A percentile compares a stretch with the other conserved stretches of the same genome.
Conservation (phyloP, 2,888 invertebrate species). For the Eurois occulta region DNA sequence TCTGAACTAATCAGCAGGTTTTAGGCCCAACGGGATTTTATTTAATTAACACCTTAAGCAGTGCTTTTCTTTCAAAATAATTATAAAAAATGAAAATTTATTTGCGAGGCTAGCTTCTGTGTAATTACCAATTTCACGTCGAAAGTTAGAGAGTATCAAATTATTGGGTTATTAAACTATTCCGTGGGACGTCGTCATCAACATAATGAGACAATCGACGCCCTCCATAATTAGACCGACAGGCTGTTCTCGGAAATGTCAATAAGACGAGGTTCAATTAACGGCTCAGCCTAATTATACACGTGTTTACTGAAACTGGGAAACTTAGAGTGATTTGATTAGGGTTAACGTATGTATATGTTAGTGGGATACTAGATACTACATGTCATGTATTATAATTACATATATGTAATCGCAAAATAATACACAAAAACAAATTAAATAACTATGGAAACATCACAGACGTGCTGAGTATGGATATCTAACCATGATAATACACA, state of each 20-base stretch:
- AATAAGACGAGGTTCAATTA: constrained; percentile 14
- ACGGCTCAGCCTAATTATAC: constrained; percentile 5
- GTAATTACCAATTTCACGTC: not conserved
- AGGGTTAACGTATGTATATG: not conserved
- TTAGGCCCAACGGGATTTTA: not conserved
- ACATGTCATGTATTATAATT: not conserved
- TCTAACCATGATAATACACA: not conserved
- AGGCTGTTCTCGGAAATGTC: constrained; percentile 8
- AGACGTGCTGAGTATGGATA: not conserved
- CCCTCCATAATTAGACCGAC: not conserved
- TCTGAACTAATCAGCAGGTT: not conserved
- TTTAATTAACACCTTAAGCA: not conserved
- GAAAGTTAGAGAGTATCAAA: not conserved
- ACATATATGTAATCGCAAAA: not conserved
- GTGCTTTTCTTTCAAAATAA: not conserved
- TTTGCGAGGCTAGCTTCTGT: not conserved
- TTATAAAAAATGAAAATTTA: not conserved
- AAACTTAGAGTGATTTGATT: not conserved
- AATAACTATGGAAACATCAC: not conserved
- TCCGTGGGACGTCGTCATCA: not conserved
- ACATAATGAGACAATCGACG: constrained; percentile 17
- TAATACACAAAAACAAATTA: too few relatives aligned
- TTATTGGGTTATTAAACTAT: constrained; percentile 17
- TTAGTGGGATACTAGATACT: not conserved
- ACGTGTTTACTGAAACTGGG: constrained; percentile 23